Evolutionary conservation across 64 coral and sea anemone species (phyloP).

Genomic region (Acropora tenuis): DNA sequence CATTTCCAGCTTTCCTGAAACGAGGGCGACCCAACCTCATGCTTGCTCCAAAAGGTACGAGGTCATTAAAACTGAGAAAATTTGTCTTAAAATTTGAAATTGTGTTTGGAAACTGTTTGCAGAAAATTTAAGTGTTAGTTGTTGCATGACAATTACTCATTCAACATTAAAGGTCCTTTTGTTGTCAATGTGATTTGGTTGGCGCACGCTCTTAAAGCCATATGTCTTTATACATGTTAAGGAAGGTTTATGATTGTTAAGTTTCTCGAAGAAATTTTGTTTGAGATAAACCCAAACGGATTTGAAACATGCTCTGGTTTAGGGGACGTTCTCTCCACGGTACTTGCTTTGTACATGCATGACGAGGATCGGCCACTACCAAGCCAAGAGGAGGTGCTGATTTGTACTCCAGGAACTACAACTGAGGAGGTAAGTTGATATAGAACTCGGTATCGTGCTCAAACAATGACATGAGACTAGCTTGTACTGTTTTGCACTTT

Average conservation of each 20-base stretch:
- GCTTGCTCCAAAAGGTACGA: conserved; percentile 80
- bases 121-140: not conserved
- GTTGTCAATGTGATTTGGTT: too few relatives aligned
- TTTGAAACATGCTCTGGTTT: not conserved
- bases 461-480: too few relatives aligned
- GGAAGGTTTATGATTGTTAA: not conserved
- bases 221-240: too few relatives aligned
- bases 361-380: conserved; percentile 32
- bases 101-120: not conserved
- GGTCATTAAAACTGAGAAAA: not conserved
- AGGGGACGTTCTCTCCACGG: conserved; percentile 46
- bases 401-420: conserved; percentile 53
- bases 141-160: too few relatives aligned
- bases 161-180: too few relatives aligned
- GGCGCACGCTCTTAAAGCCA: too few relatives aligned
- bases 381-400: conserved; percentile 48
- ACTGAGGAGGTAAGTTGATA: too few relatives aligned
- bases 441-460: too few relatives aligned
- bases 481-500: too few relatives aligned
- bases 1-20: conserved; percentile 76
- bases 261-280: not conserved
- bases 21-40: conserved; percentile 79
- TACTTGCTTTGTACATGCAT: conserved; percentile 61
- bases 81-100: not conserved
- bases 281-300: not conserved